phyloP scores from a whole-genome alignment of 2,888 invertebrate species.

The Conistra vaccinii region DNA sequence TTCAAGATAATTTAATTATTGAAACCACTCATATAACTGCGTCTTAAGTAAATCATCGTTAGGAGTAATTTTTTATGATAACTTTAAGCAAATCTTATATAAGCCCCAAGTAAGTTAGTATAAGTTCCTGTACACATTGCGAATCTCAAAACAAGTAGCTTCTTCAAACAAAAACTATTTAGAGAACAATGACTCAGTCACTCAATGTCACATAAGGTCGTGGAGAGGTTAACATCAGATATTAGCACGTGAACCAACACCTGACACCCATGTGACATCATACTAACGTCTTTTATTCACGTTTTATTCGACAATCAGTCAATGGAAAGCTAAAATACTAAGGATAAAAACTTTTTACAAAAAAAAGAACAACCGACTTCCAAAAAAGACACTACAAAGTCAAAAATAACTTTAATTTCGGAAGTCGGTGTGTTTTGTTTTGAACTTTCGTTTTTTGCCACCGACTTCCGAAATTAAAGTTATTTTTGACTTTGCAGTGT shows the following conservation, averaged over 20 bases:
- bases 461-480: too few relatives aligned
- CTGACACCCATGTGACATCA: constrained; percentile 47
- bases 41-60: too few relatives aligned
- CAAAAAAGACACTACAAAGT: too few relatives aligned
- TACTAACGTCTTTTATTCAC: background rate
- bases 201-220: constrained; percentile 35
- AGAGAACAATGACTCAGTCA: constrained; percentile 11
- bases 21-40: too few relatives aligned
- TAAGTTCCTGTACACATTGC: background rate
- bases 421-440: too few relatives aligned
- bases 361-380: too few relatives aligned
- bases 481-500: too few relatives aligned
- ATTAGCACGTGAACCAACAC: constrained; percentile 34
- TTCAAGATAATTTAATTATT: too few relatives aligned
- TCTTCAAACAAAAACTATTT: background rate
- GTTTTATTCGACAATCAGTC: background rate
- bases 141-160: background rate
- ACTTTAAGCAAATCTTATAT: background rate
- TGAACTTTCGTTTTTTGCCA: too few relatives aligned
- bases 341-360: too few relatives aligned
- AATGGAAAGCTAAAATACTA: background rate
- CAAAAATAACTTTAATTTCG: too few relatives aligned
- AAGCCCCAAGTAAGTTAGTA: background rate
- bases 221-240: constrained; percentile 20
- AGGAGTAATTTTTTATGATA: too few relatives aligned